Conservation (phyloP, 2,888 invertebrate genomes). For the Melieria omissa region DNA sequence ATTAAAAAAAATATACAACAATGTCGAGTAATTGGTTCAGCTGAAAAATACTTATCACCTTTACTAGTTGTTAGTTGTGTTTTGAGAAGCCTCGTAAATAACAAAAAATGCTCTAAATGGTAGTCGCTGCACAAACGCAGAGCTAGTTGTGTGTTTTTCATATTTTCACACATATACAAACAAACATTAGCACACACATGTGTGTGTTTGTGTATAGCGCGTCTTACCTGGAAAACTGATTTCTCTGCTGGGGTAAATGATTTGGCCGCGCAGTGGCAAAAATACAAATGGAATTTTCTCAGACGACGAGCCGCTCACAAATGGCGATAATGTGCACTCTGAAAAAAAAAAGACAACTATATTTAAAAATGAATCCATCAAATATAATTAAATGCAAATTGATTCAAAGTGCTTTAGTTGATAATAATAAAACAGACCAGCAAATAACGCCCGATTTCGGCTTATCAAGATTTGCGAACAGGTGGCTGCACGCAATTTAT, state of each 20-base stretch:
- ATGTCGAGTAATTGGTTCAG: too few species aligned
- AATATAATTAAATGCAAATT: background rate
- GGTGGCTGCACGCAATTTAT: too few species aligned
- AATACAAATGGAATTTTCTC: conserved; percentile 89
- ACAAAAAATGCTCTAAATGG: background rate
- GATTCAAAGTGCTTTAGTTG: too few species aligned
- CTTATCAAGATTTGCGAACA: too few species aligned
- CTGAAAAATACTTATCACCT: too few species aligned
- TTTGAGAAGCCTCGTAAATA: background rate
- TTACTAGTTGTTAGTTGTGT: background rate
- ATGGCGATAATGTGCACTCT: conserved; percentile 86
- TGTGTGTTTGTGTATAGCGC: background rate
- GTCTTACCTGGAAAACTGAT: conserved; percentile 77
- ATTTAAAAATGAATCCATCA: background rate
- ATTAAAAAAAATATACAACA: background rate
- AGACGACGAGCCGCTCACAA: conserved; percentile 76
- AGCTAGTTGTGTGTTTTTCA: too few species aligned
- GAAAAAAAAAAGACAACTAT: conserved; percentile 48
- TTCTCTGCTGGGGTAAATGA: conserved; percentile 88
- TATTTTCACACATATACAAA: background rate
- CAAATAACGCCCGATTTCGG: too few species aligned
- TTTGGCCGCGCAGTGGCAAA: conserved; percentile 85
- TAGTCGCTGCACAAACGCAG: background rate
- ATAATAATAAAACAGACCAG: too few species aligned
- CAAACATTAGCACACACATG: background rate